Percentiles rank a stretch among this genome's conserved stretches.
phyloP scores from a whole-genome alignment of 2,888 invertebrate species.

The Pammene fasciana region DNA sequence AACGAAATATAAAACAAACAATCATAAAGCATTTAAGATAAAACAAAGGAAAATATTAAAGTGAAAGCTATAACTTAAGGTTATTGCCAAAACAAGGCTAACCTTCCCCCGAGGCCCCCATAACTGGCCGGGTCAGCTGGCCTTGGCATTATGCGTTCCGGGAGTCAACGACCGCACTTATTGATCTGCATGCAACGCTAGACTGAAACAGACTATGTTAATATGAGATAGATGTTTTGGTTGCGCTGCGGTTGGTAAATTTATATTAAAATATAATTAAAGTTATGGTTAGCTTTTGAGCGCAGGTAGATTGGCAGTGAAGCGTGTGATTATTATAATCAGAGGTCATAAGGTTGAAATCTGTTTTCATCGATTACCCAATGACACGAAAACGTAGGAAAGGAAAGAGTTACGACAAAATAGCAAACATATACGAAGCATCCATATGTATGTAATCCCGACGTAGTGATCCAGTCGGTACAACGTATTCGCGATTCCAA shows the following conservation, averaged over 20 bases:
- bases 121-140: slow-evolving; percentile 1
- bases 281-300: no score
- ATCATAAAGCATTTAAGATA: no score
- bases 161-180: slow-evolving; percentile 11
- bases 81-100: slow-evolving; percentile 3
- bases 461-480: slow-evolving; percentile 1
- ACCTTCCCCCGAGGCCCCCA: not conserved
- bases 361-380: no score
- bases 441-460: not conserved
- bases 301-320: no score
- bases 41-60: not conserved
- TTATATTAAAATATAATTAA: no score
- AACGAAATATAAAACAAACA: no score
- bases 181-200: slow-evolving; percentile 17
- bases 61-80: not conserved
- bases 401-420: not conserved
- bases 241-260: not conserved
- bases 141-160: slow-evolving; percentile 22
- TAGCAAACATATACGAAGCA: not conserved
- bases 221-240: not conserved
- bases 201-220: not conserved
- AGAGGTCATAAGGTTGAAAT: no score
- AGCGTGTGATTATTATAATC: no score
- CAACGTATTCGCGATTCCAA: slow-evolving; percentile 5
- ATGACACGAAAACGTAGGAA: not conserved